Conservation (phyloP, 2,113 vertebrate species). For the Orycteropus afer region DNA sequence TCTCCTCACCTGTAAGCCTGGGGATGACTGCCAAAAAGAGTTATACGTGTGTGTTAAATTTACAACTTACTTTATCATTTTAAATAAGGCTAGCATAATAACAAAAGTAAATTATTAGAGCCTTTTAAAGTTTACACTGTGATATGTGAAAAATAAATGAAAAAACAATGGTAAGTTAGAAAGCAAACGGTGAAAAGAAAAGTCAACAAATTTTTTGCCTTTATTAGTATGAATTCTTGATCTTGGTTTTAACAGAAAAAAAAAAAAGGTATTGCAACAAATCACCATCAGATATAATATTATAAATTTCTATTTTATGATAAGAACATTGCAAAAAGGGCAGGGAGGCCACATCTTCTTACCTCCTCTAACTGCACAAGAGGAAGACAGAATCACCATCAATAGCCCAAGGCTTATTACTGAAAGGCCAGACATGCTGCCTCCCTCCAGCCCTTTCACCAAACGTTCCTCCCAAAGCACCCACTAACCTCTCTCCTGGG, state of each 20-base stretch:
- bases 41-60: not conserved
- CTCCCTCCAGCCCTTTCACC: too few species aligned
- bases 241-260: not conserved
- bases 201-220: not conserved
- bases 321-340: too few species aligned
- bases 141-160: not conserved
- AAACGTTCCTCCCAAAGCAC: too few species aligned
- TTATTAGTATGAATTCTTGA: not conserved
- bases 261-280: not conserved
- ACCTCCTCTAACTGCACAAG: too few species aligned
- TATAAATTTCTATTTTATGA: not conserved
- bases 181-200: not conserved
- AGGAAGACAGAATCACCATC: too few species aligned
- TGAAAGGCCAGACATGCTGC: too few species aligned
- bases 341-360: too few species aligned
- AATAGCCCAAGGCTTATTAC: too few species aligned
- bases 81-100: not conserved
- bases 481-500: too few species aligned
- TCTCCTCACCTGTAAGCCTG: too few species aligned
- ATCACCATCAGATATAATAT: not conserved
- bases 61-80: not conserved
- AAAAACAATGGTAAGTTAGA: not conserved
- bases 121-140: not conserved
- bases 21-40: too few species aligned
- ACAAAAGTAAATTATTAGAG: not conserved